Percentiles rank a stretch among this genome's conserved stretches.
Conservation (phyloP, 2,888 invertebrate species). For the Diogma glabrata region DNA sequence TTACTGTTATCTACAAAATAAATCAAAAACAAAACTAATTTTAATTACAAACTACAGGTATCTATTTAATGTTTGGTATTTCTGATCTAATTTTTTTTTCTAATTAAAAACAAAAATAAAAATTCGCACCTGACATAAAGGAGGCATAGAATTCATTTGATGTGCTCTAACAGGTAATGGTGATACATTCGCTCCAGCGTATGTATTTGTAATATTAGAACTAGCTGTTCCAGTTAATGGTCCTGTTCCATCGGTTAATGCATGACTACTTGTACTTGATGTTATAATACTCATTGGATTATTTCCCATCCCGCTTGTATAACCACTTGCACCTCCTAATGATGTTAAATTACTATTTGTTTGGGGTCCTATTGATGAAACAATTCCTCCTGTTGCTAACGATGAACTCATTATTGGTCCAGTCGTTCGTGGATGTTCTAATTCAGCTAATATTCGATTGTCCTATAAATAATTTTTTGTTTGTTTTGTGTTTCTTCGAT, state of each 20-base stretch:
- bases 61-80: no score
- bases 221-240: constrained; percentile 33
- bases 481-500: background rate
- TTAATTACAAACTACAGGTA: no score
- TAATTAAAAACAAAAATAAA: background rate
- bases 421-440: constrained; percentile 63
- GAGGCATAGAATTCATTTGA: constrained; percentile 38
- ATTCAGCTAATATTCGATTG: constrained; percentile 77
- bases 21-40: no score
- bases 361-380: constrained; percentile 13
- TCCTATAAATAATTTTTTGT: constrained; percentile 34
- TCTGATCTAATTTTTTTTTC: background rate
- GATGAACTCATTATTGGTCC: constrained; percentile 31
- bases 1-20: no score
- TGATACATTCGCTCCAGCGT: constrained; percentile 30
- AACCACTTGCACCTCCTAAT: constrained; percentile 6
- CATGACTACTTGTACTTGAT: constrained; percentile 58
- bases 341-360: constrained; percentile 14
- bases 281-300: constrained; percentile 39
- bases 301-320: constrained; percentile 21
- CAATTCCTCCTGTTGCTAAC: constrained; percentile 23
- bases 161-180: constrained; percentile 35
- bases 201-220: constrained; percentile 21
- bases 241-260: constrained; percentile 41
- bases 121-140: constrained; percentile 35